Evolutionary conservation across 53 echinoderm and acorn worm genomes (phyloP), one percentile per base, ranked within the genome.

Genomic region (Holothuria scabra): DNA sequence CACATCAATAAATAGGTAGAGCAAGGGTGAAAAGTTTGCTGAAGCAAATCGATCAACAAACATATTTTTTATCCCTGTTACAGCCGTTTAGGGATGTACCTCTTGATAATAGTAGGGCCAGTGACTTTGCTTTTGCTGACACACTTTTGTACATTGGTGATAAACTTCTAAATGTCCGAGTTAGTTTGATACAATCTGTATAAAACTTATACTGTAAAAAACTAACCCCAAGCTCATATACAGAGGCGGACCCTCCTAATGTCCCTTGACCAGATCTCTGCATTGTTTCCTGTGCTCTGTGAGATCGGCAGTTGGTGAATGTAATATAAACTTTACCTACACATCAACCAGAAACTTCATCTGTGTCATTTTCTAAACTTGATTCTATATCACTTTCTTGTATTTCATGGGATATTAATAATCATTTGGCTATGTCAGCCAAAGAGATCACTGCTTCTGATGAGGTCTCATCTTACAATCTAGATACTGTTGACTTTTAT

Each of bases 361-460:
- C 76, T 49, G 20, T 56, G 12, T 55, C 55, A 22, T 8, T 10
- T 24, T 0, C 24, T 12, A 22, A 19, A 16, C 22, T n/a, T n/a
- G n/a, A 23, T 18, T 46, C 21, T 56, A 76, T 76, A 55, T 55
- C 55, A 12, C 29, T 55, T 28, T 56, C 52, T 24, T 52, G 56
- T 46, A 76, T n/a, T n/a, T n/a, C n/a, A n/a, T n/a, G n/a, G n/a
- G n/a, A n/a, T n/a, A n/a, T n/a, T n/a, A n/a, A n/a, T 76, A 46
- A 76, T 18, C 28, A 55, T 11, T 56, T 76, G 30, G 26, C 49
- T 21, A n/a, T 28, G 11, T 55, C 56, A 28, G 76, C 76, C 29
- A 76, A 55, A 76, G 24, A 49, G 14, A 76, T 76, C 52, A 46
- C 52, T 76, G 41, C 76, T 28, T 19, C 21, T 11, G 76, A 76